Evolutionary conservation across 1,140 invertebrate genomes (phyloP).

Genomic region (Drosophila trapezifrons): DNA sequence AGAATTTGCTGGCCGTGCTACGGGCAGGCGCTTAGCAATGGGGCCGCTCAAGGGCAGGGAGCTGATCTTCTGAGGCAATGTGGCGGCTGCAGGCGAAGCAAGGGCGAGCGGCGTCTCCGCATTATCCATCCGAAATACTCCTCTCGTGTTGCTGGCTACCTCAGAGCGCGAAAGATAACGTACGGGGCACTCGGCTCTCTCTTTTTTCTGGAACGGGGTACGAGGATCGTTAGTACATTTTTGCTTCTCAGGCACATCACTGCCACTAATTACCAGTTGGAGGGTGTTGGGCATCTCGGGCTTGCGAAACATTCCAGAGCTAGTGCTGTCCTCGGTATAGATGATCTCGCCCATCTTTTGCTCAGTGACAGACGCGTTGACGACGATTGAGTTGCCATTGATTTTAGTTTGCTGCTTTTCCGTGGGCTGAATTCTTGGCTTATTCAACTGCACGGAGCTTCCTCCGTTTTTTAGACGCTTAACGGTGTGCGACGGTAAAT

Average conservation of each 20-base stretch:
- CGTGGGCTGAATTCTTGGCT: slow-evolving; percentile 51
- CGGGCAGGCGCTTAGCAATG: slow-evolving; percentile 40
- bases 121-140: slow-evolving; percentile 69
- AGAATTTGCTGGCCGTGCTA: slow-evolving; percentile 45
- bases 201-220: slow-evolving; percentile 52
- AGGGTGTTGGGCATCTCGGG: slow-evolving; percentile 72
- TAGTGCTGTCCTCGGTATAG: slow-evolving; percentile 78
- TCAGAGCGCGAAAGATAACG: slow-evolving; percentile 75
- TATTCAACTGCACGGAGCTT: slow-evolving; percentile 79
- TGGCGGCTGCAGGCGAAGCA: slow-evolving; percentile 19
- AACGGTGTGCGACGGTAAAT: slow-evolving; percentile 76
- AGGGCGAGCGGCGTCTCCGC: slow-evolving; percentile 13
- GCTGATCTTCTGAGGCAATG: slow-evolving; percentile 26
- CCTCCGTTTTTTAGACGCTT: slow-evolving; percentile 82
- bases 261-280: slow-evolving; percentile 45
- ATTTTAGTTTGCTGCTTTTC: slow-evolving; percentile 53
- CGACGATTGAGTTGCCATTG: slow-evolving; percentile 58
- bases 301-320: slow-evolving; percentile 79
- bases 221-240: neutral
- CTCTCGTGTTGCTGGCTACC: slow-evolving; percentile 55
- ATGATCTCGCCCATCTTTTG: slow-evolving; percentile 79
- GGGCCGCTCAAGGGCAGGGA: slow-evolving; percentile 7
- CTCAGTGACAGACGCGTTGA: slow-evolving; percentile 23
- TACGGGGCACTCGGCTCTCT: slow-evolving; percentile 69
- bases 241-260: neutral